These are phyloP conservation scores for Lutra lutra DNA, from an alignment of 2,797 vertebrate genomes.

Conservation along the genomic window DNA sequence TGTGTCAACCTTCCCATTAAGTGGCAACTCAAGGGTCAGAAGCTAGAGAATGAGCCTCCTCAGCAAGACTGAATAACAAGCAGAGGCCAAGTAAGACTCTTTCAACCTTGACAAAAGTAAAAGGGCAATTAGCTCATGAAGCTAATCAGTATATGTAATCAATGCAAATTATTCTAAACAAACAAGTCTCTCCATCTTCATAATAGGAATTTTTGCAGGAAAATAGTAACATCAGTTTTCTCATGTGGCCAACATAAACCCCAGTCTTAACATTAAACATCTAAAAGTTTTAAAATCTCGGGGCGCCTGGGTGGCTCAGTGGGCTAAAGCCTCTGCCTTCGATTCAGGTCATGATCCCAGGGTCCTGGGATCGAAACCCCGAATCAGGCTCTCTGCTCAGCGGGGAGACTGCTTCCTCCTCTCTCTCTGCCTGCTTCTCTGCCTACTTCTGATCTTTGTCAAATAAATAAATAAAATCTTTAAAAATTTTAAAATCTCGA, in stretches of 20 bases:
- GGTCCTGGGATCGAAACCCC: too few species aligned
- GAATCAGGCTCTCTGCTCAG: too few species aligned
- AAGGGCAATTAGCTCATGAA: not conserved
- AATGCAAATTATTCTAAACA: not conserved
- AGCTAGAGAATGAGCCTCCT: not conserved
- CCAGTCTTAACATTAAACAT: not conserved
- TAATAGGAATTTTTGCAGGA: not conserved
- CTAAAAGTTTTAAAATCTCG: not conserved
- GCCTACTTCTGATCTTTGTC: too few species aligned
- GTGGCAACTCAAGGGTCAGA: constrained; percentile 26
- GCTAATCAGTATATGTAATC: not conserved
- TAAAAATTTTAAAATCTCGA: not conserved
- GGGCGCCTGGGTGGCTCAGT: too few species aligned
- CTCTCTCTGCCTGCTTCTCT: too few species aligned
- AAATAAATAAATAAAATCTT: too few species aligned
- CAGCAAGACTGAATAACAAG: not conserved
- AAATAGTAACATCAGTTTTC: not conserved
- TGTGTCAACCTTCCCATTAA: constrained; percentile 54
- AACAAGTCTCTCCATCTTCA: not conserved
- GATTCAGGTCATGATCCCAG: too few species aligned
- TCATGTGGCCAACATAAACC: not conserved
- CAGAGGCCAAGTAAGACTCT: not conserved
- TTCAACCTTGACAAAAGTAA: not conserved
- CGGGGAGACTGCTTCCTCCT: too few species aligned
- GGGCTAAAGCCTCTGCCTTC: too few species aligned